phyloP scores from a whole-genome alignment of 2,888 invertebrate genomes.

The Drosophila quinaria region DNA sequence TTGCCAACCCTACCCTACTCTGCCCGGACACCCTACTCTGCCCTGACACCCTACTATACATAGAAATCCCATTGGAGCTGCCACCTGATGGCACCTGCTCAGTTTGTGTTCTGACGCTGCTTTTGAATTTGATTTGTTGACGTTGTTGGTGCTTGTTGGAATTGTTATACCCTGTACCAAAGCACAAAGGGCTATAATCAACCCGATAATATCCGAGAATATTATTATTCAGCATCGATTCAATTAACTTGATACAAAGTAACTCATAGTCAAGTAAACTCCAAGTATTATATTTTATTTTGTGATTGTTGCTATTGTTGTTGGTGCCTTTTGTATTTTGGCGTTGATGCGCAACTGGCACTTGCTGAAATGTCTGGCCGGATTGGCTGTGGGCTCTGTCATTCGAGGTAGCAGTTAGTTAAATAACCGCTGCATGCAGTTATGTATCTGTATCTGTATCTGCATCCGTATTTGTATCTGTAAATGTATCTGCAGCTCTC shows the following conservation, averaged over 20 bases:
- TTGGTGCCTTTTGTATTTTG: conserved; percentile 71
- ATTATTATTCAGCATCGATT: not conserved
- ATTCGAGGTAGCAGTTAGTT: conserved; percentile 66
- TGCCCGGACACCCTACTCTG: conserved; percentile 1
- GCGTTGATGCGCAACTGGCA: conserved; percentile 80
- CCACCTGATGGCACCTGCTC: conserved; percentile 59
- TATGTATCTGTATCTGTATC: conserved; percentile 21
- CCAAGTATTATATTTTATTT: conserved; percentile 3
- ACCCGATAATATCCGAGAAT: not conserved
- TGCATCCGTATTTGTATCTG: conserved; percentile 21
- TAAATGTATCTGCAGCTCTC: conserved; percentile 31
- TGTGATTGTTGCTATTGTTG: conserved; percentile 30
- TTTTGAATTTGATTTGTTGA: conserved; percentile 61
- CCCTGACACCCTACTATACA: not conserved
- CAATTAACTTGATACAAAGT: conserved; percentile 13
- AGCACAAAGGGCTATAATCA: not conserved
- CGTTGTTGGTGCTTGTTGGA: conserved; percentile 24
- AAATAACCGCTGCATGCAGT: conserved; percentile 59
- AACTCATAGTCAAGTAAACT: conserved; percentile 25
- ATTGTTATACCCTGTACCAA: conserved; percentile 42
- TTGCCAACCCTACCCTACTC: not conserved
- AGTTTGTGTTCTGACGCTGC: conserved; percentile 55
- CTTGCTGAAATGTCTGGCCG: conserved; percentile 78
- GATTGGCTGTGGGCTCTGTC: conserved; percentile 69
- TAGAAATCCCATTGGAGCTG: conserved; percentile 35